phyloP scores from a whole-genome alignment of 2,888 invertebrate species.

The Dioctria rufipes region DNA sequence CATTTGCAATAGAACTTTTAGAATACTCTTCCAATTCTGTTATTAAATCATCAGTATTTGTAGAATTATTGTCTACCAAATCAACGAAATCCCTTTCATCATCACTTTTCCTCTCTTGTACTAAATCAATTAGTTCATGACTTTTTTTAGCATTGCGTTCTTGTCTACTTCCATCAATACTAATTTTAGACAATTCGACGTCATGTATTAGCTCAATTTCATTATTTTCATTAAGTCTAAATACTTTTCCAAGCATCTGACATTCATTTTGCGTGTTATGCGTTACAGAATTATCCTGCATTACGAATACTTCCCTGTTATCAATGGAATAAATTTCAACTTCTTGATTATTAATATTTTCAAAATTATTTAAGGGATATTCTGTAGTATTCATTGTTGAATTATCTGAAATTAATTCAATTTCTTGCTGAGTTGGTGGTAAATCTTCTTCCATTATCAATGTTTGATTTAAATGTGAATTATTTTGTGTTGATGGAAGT shows the following conservation, averaged over 20 bases:
- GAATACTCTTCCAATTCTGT: neutral
- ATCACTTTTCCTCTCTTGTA: neutral
- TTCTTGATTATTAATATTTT: neutral
- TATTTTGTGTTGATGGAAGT: neutral
- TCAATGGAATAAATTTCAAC: neutral
- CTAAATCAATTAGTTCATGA: neutral
- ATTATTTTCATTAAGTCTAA: conserved; percentile 21
- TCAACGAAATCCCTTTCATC: neutral
- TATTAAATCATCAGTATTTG: neutral
- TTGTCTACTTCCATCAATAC: neutral
- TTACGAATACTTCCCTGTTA: neutral
- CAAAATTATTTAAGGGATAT: neutral
- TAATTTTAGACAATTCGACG: neutral
- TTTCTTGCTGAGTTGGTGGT: conserved; percentile 18
- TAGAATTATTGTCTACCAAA: neutral
- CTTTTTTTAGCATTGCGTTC: neutral
- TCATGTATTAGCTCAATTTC: neutral
- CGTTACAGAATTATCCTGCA: neutral
- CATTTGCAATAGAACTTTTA: neutral
- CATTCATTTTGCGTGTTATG: neutral
- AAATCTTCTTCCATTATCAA: conserved; percentile 17
- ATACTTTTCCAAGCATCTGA: neutral
- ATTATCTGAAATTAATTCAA: conserved; percentile 1
- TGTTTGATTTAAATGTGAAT: neutral
- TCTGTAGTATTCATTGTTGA: neutral